Percentiles rank a stretch among this genome's conserved stretches.
These are phyloP conservation scores for Littorina saxatilis DNA, from an alignment of 1,140 invertebrate species.

Conservation along the genomic window DNA sequence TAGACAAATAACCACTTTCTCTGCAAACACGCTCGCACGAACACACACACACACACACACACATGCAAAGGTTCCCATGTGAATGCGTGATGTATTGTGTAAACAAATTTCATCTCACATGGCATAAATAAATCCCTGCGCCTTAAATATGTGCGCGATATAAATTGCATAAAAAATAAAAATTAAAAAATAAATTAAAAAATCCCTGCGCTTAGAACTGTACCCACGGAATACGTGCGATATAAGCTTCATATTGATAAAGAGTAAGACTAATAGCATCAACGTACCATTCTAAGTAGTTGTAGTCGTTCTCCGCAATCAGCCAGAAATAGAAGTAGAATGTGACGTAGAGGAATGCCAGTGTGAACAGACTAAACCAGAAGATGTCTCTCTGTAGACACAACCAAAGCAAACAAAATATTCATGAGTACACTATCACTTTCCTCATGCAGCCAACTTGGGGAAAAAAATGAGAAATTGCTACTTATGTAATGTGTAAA, in stretches of 20 bases:
- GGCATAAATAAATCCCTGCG: no score
- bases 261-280: no score
- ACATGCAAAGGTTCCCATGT: not conserved
- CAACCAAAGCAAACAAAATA: conserved; percentile 18
- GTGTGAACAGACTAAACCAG: conserved; percentile 50
- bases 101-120: no score
- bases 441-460: not conserved
- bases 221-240: no score
- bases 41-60: conserved; percentile 24
- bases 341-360: conserved; percentile 56
- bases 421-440: not conserved
- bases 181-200: no score
- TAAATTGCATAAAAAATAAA: no score
- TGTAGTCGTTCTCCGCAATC: conserved; percentile 59
- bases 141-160: no score
- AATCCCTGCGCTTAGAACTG: no score
- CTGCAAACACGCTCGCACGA: not conserved
- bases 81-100: no score
- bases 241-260: no score
- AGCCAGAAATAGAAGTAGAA: conserved; percentile 67
- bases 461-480: not conserved
- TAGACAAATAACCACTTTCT: no score
- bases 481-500: no score
- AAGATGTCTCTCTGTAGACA: conserved; percentile 64
- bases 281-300: conserved; percentile 64